These are phyloP conservation scores for Diphyllodes magnificus DNA, from an alignment of 2,113 vertebrate species.

Conservation along the genomic window DNA sequence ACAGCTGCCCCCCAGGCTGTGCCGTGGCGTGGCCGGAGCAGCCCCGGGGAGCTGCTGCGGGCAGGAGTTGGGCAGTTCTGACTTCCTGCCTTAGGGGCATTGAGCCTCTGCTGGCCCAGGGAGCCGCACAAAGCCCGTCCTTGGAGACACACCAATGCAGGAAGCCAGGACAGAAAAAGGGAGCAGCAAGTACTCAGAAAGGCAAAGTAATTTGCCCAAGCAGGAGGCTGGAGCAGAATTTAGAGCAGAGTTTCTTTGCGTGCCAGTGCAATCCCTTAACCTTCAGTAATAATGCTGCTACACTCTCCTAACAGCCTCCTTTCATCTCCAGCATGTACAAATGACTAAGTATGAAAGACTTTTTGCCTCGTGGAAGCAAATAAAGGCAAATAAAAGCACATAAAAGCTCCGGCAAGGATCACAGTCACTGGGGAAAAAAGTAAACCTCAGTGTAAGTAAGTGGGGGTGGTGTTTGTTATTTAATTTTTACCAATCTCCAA, in stretches of 20 bases:
- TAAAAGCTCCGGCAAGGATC: background rate
- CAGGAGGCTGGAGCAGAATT: background rate
- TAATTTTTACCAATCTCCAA: background rate
- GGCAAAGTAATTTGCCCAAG: background rate
- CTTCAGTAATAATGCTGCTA: background rate
- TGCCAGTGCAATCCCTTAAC: background rate
- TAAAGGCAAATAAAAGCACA: background rate
- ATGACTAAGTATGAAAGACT: background rate
- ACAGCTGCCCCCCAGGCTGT: too few species aligned
- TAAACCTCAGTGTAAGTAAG: background rate
- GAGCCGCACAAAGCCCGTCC: background rate
- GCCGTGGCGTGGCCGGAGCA: background rate
- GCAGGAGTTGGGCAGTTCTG: constrained; percentile 16
- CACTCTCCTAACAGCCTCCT: background rate
- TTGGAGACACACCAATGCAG: constrained; percentile 11
- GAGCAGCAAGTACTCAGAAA: background rate
- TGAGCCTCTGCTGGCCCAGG: background rate
- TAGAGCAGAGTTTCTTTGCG: background rate
- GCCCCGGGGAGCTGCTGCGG: background rate
- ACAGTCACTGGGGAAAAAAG: too few species aligned
- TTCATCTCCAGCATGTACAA: background rate
- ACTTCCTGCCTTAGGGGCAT: background rate
- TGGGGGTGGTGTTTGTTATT: background rate
- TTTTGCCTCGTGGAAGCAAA: background rate
- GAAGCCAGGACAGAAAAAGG: constrained; percentile 22